phyloP scores from a whole-genome alignment of 2,113 vertebrate genomes.

The Hirundichthys speculiger region DNA sequence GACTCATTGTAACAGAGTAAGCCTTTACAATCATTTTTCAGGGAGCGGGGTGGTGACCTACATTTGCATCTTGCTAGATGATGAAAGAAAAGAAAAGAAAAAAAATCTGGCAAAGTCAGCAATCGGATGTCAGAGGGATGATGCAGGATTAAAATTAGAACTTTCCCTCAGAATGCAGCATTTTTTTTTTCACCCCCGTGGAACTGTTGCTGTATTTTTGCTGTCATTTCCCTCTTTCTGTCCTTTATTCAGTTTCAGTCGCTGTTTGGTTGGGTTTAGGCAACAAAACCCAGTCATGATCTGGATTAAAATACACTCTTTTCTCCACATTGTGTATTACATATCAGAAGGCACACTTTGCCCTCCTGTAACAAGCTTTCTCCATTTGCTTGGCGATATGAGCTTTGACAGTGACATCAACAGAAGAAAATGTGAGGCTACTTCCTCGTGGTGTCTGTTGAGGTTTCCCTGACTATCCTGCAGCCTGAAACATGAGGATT shows the following conservation, averaged over 20 bases:
- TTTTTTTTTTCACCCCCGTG: neutral
- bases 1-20: neutral
- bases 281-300: no score
- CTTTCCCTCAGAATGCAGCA: neutral
- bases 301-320: no score
- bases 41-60: neutral
- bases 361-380: neutral
- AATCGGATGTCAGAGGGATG: neutral
- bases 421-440: neutral
- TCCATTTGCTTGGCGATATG: neutral
- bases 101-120: no score
- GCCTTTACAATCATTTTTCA: neutral
- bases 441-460: no score
- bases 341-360: neutral
- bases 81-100: neutral
- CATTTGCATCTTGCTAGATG: neutral
- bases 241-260: neutral
- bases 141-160: slow-evolving; percentile 1
- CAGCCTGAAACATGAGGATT: neutral
- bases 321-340: neutral
- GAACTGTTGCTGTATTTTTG: neutral
- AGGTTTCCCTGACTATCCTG: no score
- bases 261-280: no score
- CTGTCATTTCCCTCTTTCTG: no score
- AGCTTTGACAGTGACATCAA: neutral